Evolutionary conservation across 2,113 vertebrate species (phyloP).

Genomic region (Labeo catla): DNA sequence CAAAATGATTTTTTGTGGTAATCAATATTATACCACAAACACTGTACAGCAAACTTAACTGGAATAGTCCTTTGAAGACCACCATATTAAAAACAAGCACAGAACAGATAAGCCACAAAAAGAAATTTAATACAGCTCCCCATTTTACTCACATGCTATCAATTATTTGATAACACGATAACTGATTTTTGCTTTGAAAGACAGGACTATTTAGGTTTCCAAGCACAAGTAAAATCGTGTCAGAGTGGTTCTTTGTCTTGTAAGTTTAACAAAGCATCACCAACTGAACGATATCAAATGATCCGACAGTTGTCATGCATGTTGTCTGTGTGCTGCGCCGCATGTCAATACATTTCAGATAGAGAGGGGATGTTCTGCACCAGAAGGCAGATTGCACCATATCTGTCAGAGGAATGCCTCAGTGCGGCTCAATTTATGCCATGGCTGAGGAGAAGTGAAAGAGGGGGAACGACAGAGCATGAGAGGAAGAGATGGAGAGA

Average conservation of each 20-base stretch:
- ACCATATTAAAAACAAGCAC: not conserved
- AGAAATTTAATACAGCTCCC: not conserved
- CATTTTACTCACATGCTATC: not conserved
- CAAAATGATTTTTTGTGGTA: not conserved
- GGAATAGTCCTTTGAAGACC: not conserved
- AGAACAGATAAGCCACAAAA: not conserved
- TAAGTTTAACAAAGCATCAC: slow-evolving; percentile 27
- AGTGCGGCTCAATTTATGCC: slow-evolving; percentile 31
- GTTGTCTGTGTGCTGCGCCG: not conserved
- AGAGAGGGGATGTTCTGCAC: slow-evolving; percentile 20
- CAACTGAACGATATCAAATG: not conserved
- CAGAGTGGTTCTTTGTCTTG: not conserved
- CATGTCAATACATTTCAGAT: slow-evolving; percentile 33
- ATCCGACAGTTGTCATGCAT: not conserved
- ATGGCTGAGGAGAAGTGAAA: slow-evolving; percentile 39
- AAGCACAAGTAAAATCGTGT: not conserved
- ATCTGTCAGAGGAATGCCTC: slow-evolving; percentile 47
- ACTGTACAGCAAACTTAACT: not conserved
- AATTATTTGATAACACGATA: not conserved
- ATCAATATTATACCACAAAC: not conserved
- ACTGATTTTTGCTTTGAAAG: not conserved
- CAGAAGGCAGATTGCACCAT: slow-evolving; percentile 34
- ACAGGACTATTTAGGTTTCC: not conserved
- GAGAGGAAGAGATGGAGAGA: slow-evolving; percentile 56
- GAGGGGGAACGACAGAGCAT: slow-evolving; percentile 39